Evolutionary conservation across 2,888 invertebrate genomes (phyloP), one percentile per base, ranked within the genome.

Genomic region (Ashinkailepas kermadecensis): DNA sequence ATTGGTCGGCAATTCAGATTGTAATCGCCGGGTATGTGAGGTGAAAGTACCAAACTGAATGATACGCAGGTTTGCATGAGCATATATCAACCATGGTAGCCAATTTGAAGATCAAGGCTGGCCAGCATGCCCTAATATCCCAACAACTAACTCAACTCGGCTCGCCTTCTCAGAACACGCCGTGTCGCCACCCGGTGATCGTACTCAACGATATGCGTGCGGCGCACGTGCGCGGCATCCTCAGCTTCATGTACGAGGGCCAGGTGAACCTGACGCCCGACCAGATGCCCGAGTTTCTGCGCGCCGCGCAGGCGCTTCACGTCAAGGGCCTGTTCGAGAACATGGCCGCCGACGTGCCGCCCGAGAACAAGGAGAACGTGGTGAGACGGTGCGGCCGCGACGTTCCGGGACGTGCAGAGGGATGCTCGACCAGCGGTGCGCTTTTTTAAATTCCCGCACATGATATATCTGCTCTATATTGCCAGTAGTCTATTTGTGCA

Each of bases 161-260:
- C 21, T 21, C 23, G 65, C 18, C 23, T 11, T 0, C 21, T 83
- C 87, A 92, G 92, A 94, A 94, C 82, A 95, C 95, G 88, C 95
- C 95, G 84, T 95, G 95, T 89, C 93, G 94, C 87, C 95, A 95
- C 88, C 95, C 95, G 80, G 95, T 95, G 86, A 93, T 95, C 85
- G 95, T 95, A 86, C 89, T 95, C 84, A 91, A 94, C 86, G 95
- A 95, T 87, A 94, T 95, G 59, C 92, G 93, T 86, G 92, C 93
- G 86, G 93, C 93, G 87, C 94, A 95, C 86, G 94, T 95, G 91
- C 94, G 94, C 87, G 94, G 93, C 87, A 90, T 95, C 86, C 90
- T 95, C 86, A 93, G 94, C 88, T 95, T 95, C 89, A 95, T 95
- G 94, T 95, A 95, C 88, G 94, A 95, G 88, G 95, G 95, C 83